These are phyloP conservation scores for Cliona cf. orientalis DNA, from an alignment of 37 sponge, comb jelly and placozoan species.

Conservation along the genomic window DNA sequence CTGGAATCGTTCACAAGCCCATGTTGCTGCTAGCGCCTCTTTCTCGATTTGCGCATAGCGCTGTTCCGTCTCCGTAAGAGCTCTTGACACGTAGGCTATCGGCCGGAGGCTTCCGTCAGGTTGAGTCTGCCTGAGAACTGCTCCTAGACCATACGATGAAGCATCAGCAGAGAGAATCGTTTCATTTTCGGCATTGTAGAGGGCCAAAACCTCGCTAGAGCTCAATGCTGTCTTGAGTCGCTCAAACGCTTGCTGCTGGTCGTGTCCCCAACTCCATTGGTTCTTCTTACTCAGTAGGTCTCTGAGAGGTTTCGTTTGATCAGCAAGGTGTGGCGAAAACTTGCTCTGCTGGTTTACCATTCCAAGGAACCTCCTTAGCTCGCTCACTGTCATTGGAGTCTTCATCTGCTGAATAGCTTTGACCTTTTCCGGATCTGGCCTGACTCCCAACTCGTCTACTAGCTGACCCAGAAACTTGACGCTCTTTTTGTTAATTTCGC, in stretches of 20 bases:
- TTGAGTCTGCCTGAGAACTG: too few relatives aligned
- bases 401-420: slow-evolving; percentile 16
- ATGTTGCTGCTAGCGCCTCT: slow-evolving; percentile 22
- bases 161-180: slow-evolving; percentile 23
- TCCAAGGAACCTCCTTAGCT: slow-evolving; percentile 13
- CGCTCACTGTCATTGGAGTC: not conserved
- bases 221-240: not conserved
- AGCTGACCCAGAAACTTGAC: slow-evolving; percentile 40
- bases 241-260: slow-evolving; percentile 14
- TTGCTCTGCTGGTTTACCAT: slow-evolving; percentile 33
- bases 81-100: slow-evolving; percentile 18
- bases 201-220: slow-evolving; percentile 19
- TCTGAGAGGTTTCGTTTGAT: not conserved
- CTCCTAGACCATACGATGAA: slow-evolving; percentile 27
- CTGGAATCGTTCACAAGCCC: too few relatives aligned
- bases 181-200: not conserved
- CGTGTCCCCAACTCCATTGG: slow-evolving; percentile 3
- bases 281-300: slow-evolving; percentile 13
- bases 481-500: slow-evolving; percentile 4
- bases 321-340: slow-evolving; percentile 23
- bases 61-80: slow-evolving; percentile 2
- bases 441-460: slow-evolving; percentile 4
- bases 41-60: slow-evolving; percentile 33
- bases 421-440: not conserved
- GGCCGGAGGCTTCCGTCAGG: slow-evolving; percentile 23